phyloP scores from a whole-genome alignment of 2,888 invertebrate species.

The Hedychridium roseum region DNA sequence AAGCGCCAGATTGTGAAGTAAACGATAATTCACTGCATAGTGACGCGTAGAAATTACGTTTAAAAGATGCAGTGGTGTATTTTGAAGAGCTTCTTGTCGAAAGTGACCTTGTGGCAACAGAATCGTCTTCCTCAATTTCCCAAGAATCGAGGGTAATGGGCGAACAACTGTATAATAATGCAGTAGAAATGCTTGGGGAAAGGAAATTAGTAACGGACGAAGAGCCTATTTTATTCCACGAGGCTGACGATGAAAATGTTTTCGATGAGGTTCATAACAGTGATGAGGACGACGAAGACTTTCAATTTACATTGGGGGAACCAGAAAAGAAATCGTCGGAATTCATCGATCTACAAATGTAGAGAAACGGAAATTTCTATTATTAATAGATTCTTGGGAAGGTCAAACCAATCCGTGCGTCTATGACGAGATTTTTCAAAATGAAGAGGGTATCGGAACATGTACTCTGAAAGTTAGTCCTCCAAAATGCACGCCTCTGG shows the following conservation, averaged over 20 bases:
- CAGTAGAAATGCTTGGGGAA: conserved; percentile 11
- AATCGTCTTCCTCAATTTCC: conserved; percentile 9
- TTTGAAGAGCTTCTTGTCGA: conserved; percentile 1
- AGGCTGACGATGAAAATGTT: conserved; percentile 6
- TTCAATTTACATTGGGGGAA: conserved; percentile 12
- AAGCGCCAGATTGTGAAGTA: not conserved
- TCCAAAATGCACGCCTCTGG: no score
- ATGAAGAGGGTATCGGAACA: conserved; percentile 10
- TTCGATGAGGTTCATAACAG: conserved; percentile 8
- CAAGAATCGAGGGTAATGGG: conserved; percentile 14
- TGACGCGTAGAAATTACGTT: not conserved
- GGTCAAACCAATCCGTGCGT: conserved; percentile 16
- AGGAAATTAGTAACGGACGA: conserved; percentile 17
- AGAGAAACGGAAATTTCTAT: conserved; percentile 10
- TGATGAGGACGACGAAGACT: conserved; percentile 8
- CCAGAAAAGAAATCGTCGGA: no score
- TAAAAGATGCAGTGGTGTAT: not conserved
- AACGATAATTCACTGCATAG: not conserved
- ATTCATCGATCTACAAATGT: conserved; percentile 19
- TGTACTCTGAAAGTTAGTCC: conserved; percentile 21
- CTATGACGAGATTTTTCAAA: conserved; percentile 16
- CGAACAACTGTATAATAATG: conserved; percentile 10
- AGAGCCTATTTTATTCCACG: conserved; percentile 9
- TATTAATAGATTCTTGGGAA: conserved; percentile 19
- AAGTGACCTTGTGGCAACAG: conserved; percentile 11